A percentile compares a stretch with the other conserved stretches of the same genome.
phyloP scores from a whole-genome alignment of 2,113 vertebrate species.

The Polyodon spathula region DNA sequence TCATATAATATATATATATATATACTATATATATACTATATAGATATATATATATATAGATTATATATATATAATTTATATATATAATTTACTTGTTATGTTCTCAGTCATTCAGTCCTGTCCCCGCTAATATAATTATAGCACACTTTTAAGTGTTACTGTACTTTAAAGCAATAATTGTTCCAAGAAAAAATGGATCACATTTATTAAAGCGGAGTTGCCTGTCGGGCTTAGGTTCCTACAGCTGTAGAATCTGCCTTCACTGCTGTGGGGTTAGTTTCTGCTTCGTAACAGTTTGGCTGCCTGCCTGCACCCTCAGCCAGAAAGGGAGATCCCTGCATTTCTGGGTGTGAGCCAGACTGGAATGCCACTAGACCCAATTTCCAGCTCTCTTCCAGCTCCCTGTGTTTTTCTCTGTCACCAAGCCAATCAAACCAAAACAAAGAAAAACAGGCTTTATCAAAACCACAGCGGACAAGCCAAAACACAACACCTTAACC shows the following conservation, averaged over 20 bases:
- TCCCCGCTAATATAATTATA: neutral
- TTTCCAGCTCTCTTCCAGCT: conserved; percentile 36
- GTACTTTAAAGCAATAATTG: neutral
- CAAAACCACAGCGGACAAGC: too few relatives aligned
- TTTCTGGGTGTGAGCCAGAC: conserved; percentile 41
- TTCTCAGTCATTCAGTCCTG: neutral
- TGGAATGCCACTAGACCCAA: conserved; percentile 38
- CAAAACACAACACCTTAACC: too few relatives aligned
- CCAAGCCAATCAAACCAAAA: too few relatives aligned
- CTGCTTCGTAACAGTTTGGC: conserved; percentile 41
- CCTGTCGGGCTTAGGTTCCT: neutral
- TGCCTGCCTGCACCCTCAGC: conserved; percentile 26
- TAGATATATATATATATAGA: too few relatives aligned
- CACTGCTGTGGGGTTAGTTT: conserved; percentile 24
- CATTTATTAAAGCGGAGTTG: neutral
- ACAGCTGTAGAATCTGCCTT: conserved; percentile 6
- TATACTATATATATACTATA: too few relatives aligned
- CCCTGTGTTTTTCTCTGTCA: too few relatives aligned
- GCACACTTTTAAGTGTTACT: neutral
- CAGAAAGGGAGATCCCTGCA: conserved; percentile 43
- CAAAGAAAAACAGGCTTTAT: too few relatives aligned
- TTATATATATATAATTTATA: too few relatives aligned
- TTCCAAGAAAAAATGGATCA: neutral
- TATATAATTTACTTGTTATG: too few relatives aligned
- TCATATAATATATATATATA: too few relatives aligned